These are phyloP conservation scores for Yoshiicerus persimilis DNA, from an alignment of 1,140 invertebrate species.

Conservation along the genomic window DNA sequence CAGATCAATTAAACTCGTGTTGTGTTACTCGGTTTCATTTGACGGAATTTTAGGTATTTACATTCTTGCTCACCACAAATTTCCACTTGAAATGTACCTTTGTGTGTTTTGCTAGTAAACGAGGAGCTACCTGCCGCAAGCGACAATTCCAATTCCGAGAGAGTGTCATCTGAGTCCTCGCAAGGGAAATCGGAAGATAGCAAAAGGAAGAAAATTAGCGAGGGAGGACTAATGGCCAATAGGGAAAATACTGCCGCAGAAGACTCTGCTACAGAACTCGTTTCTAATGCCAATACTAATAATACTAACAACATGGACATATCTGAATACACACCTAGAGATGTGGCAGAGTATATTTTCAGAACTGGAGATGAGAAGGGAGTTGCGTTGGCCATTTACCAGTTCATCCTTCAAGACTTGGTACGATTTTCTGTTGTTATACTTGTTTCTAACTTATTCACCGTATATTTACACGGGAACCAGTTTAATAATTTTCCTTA, in stretches of 20 bases:
- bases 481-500: neutral
- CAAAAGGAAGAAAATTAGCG: neutral
- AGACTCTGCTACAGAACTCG: neutral
- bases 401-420: conserved; percentile 70
- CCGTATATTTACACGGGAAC: too few species aligned
- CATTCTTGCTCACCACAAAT: neutral
- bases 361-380: conserved; percentile 75
- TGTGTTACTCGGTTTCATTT: too few species aligned
- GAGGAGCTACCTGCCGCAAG: conserved; percentile 36
- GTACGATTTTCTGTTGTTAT: conserved; percentile 56
- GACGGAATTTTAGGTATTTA: too few species aligned
- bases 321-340: conserved; percentile 40
- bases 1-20: too few species aligned
- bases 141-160: conserved; percentile 37
- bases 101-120: conserved; percentile 21
- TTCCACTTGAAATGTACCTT: neutral
- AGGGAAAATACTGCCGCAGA: neutral
- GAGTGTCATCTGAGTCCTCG: neutral
- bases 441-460: too few species aligned
- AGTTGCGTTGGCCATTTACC: conserved; percentile 70
- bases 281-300: neutral
- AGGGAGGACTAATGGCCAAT: neutral
- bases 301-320: neutral
- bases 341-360: conserved; percentile 69
- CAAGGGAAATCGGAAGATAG: neutral